Evolutionary conservation across 1,140 invertebrate species (phyloP).

Genomic region (Atta colombica): DNA sequence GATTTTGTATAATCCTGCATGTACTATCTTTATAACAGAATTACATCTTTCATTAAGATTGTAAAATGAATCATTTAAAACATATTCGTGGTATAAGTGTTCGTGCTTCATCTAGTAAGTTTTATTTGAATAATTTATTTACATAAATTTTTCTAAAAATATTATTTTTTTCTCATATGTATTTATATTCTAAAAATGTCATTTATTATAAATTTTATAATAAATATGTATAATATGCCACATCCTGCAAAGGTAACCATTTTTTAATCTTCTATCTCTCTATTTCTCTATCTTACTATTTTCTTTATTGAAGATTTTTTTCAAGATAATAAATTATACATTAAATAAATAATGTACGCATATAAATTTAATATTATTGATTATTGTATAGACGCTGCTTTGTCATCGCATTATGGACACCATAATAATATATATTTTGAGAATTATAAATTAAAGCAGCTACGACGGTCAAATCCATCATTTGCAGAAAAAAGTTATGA

Average conservation of each 20-base stretch:
- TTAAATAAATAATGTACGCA: not conserved
- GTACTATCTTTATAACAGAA: too few relatives aligned
- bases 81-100: constrained; percentile 64
- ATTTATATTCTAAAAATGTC: not conserved
- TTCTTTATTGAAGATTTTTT: constrained; percentile 3
- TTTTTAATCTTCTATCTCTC: not conserved
- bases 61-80: constrained; percentile 75
- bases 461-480: not conserved
- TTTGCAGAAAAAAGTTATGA: not conserved
- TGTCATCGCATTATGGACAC: constrained; percentile 20
- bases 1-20: not conserved
- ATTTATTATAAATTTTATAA: constrained; percentile 6
- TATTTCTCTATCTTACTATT: not conserved
- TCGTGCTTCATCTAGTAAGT: constrained; percentile 67
- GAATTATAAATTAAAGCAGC: not conserved
- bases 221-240: not conserved
- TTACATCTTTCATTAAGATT: not conserved
- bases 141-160: not conserved
- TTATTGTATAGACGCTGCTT: not conserved
- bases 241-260: not conserved
- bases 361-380: constrained; percentile 6
- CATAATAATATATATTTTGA: not conserved
- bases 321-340: not conserved
- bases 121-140: constrained; percentile 1
- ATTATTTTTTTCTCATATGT: not conserved